Conservation (phyloP, 53 echinoderm and acorn worm species). For the Stichopus horrens region DNA sequence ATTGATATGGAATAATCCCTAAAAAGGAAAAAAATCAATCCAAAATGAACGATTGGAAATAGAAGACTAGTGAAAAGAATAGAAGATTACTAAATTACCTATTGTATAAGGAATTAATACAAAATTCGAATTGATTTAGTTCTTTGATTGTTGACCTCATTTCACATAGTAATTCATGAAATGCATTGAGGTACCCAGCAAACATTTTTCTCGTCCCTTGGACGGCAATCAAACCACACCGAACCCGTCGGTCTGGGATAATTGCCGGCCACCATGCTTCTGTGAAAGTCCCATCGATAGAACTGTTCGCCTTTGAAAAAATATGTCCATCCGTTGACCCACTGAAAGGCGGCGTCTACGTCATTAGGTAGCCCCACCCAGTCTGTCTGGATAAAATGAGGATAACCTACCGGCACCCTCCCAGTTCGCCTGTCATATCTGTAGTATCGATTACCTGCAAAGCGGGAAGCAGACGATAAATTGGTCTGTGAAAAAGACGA, state of each 20-base stretch:
- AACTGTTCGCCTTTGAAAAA: constrained; percentile 3
- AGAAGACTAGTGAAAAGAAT: too few species aligned
- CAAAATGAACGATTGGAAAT: too few species aligned
- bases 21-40: too few species aligned
- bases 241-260: background rate
- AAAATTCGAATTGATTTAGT: too few species aligned
- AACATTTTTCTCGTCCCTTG: constrained; percentile 1
- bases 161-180: background rate
- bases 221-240: background rate
- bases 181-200: background rate
- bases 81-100: too few species aligned
- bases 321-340: constrained; percentile 1
- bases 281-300: background rate
- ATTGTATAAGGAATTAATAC: too few species aligned
- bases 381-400: background rate
- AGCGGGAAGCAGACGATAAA: too few species aligned
- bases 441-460: background rate
- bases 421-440: background rate
- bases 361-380: background rate
- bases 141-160: too few species aligned
- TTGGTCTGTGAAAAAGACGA: too few species aligned
- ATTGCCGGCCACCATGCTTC: background rate
- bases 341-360: background rate
- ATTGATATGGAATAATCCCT: too few species aligned
- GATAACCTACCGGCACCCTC: background rate